Evolutionary conservation across 2,888 invertebrate species (phyloP).

Genomic region (Machimus atricapillus): DNA sequence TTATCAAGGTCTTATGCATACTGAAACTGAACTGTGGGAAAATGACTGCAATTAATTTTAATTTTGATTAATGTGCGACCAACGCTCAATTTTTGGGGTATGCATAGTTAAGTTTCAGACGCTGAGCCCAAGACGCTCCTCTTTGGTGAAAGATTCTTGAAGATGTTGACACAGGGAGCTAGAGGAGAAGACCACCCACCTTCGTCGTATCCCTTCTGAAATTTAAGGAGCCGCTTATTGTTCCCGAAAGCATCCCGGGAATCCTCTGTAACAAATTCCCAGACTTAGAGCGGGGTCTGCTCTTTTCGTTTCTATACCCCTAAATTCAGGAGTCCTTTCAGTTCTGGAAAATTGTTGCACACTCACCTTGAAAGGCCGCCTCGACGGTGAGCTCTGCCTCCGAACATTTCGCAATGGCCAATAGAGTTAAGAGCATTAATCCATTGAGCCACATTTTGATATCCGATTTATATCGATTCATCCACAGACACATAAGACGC

Average conservation of each 20-base stretch:
- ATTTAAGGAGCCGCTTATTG: background rate
- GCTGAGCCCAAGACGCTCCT: background rate
- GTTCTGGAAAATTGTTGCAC: background rate
- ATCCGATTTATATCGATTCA: slow-evolving; percentile 48
- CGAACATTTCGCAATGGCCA: slow-evolving; percentile 56
- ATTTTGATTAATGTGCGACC: slow-evolving; percentile 45
- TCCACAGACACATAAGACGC: slow-evolving; percentile 36
- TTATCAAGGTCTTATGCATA: slow-evolving; percentile 33
- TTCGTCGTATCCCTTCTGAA: background rate
- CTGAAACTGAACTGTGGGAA: slow-evolving; percentile 16
- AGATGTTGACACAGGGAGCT: background rate
- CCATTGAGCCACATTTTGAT: slow-evolving; percentile 57
- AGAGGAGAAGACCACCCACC: background rate
- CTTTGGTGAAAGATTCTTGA: background rate
- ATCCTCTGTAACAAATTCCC: background rate
- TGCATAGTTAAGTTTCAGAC: background rate
- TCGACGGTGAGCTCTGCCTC: slow-evolving; percentile 63
- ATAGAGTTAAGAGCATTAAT: slow-evolving; percentile 56
- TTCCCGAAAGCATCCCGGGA: background rate
- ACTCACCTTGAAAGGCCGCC: slow-evolving; percentile 69
- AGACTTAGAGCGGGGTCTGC: background rate
- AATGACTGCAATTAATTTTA: slow-evolving; percentile 44
- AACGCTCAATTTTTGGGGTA: background rate
- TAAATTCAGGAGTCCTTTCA: background rate
- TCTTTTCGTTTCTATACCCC: background rate